Evolutionary conservation across 2,888 invertebrate species (phyloP).

Genomic region (Xestia xanthographa): DNA sequence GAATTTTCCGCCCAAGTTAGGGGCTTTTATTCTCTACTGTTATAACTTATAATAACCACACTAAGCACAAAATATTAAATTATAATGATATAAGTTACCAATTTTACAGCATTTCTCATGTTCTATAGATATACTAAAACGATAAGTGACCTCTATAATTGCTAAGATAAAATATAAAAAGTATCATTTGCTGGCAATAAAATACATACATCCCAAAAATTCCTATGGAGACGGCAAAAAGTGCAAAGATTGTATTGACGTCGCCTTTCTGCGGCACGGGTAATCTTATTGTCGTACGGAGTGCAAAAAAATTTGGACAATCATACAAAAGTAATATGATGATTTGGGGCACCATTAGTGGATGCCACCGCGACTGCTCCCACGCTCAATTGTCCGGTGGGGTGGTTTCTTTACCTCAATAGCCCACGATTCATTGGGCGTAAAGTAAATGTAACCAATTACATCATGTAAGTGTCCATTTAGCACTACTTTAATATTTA

Average conservation of each 20-base stretch:
- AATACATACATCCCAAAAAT: conserved; percentile 50
- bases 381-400: conserved; percentile 82
- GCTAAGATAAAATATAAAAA: conserved; percentile 32
- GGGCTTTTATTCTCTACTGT: not conserved
- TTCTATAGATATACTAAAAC: not conserved
- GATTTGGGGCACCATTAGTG: conserved; percentile 85
- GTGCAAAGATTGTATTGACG: conserved; percentile 71
- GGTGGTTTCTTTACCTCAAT: conserved; percentile 76
- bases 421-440: conserved; percentile 60
- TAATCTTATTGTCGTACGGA: conserved; percentile 73
- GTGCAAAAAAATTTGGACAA: conserved; percentile 81
- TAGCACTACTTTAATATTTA: conserved; percentile 37
- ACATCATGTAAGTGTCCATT: conserved; percentile 54
- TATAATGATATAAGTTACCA: not conserved
- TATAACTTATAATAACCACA: not conserved
- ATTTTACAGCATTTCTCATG: not conserved
- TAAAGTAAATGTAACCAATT: conserved; percentile 59
- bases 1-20: not conserved
- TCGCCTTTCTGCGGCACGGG: conserved; percentile 65
- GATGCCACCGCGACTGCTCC: conserved; percentile 84
- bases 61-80: not conserved
- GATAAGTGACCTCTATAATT: conserved; percentile 23
- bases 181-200: conserved; percentile 50
- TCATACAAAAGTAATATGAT: conserved; percentile 87
- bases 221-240: conserved; percentile 72